Conservation (phyloP, 2,113 vertebrate species). For the Sardina pilchardus region DNA sequence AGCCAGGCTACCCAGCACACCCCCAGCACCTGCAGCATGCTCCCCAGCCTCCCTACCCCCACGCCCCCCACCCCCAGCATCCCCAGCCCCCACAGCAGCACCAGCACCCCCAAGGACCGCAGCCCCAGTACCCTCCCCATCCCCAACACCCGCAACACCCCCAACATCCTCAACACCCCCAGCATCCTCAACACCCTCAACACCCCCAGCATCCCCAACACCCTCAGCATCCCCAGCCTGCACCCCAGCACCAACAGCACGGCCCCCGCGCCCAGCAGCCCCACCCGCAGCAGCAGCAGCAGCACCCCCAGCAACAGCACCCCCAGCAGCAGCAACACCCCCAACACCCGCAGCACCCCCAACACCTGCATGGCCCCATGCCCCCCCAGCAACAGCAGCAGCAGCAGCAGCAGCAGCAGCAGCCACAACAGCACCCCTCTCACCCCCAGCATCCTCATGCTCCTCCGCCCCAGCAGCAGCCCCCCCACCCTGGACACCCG, state of each 20-base stretch:
- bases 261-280: conserved; percentile 57
- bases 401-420: conserved; percentile 47
- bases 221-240: conserved; percentile 39
- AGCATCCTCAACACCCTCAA: conserved; percentile 38
- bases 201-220: conserved; percentile 70
- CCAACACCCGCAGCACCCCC: conserved; percentile 56
- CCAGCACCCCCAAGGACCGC: conserved; percentile 55
- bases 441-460: conserved; percentile 70
- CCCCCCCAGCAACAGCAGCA: conserved; percentile 37
- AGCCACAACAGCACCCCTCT: conserved; percentile 34
- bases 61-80: conserved; percentile 52
- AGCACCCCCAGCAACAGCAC: conserved; percentile 72
- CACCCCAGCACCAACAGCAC: conserved; percentile 16
- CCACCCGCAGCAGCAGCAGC: conserved; percentile 38
- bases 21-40: conserved; percentile 58
- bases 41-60: conserved; percentile 40
- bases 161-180: conserved; percentile 30
- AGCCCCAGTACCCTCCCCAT: conserved; percentile 48
- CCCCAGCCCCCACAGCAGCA: conserved; percentile 55
- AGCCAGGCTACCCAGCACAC: conserved; percentile 43
- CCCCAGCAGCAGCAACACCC: conserved; percentile 53
- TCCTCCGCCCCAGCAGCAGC: conserved; percentile 37
- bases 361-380: conserved; percentile 66
- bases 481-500: conserved; percentile 25
- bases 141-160: conserved; percentile 79